Evolutionary conservation across 2,888 invertebrate genomes (phyloP).

Genomic region (Cataglyphis rosenhaueri): DNA sequence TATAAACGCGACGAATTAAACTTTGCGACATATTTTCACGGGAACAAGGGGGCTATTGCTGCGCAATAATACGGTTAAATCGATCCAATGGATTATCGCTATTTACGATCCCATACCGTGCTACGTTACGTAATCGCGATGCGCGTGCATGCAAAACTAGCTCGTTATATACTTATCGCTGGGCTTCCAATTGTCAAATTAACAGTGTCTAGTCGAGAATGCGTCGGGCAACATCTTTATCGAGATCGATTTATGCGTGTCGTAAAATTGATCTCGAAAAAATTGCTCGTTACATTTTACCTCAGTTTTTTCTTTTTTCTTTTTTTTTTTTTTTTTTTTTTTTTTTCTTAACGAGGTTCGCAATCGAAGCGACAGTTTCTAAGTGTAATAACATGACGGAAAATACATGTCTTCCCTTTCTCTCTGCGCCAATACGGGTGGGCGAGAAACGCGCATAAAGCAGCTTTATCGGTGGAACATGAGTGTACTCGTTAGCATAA

Average conservation of each 20-base stretch:
- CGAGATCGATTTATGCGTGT: neutral
- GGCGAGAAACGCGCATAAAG: slow-evolving; percentile 23
- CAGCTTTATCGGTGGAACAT: slow-evolving; percentile 62
- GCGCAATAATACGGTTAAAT: neutral
- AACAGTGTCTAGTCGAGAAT: neutral
- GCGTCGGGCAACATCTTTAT: neutral
- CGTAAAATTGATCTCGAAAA: neutral
- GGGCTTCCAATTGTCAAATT: neutral
- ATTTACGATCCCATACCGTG: neutral
- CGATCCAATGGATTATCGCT: slow-evolving; percentile 19
- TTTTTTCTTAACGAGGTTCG: neutral
- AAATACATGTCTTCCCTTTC: slow-evolving; percentile 29
- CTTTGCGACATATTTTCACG: slow-evolving; percentile 2
- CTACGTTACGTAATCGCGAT: neutral
- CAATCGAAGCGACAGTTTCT: slow-evolving; percentile 30
- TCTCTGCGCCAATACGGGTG: neutral
- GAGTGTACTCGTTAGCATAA: slow-evolving; percentile 74
- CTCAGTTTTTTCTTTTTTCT: neutral
- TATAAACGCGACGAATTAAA: neutral
- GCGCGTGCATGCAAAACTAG: neutral
- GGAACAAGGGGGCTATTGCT: neutral
- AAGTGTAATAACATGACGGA: slow-evolving; percentile 29
- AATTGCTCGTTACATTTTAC: neutral
- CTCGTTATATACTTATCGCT: slow-evolving; percentile 5
- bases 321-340: neutral